Conservation (phyloP, 1,140 invertebrate genomes). For the Calosoma granatense region DNA sequence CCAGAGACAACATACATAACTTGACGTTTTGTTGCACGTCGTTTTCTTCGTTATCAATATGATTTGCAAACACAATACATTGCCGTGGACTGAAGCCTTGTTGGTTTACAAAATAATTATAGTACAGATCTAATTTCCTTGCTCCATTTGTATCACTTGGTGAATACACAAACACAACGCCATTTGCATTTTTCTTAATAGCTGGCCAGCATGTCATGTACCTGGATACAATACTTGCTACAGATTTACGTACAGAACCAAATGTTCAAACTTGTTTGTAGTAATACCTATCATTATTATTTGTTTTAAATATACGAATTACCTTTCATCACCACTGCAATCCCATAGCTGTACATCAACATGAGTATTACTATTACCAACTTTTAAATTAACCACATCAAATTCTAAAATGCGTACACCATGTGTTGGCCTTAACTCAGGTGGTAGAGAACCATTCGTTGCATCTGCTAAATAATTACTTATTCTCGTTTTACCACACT, state of each 20-base stretch:
- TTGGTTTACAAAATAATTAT: constrained; percentile 18
- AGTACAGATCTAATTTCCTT: constrained; percentile 17
- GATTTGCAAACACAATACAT: constrained; percentile 13
- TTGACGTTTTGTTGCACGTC: constrained; percentile 13
- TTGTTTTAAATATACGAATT: neutral
- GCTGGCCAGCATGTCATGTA: constrained; percentile 16
- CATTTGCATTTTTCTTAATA: constrained; percentile 14
- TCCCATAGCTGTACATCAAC: constrained; percentile 19
- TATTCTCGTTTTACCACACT: constrained; percentile 16
- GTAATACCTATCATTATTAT: constrained; percentile 8
- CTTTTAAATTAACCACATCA: constrained; percentile 13
- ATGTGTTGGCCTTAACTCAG: constrained; percentile 13
- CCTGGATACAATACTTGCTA: neutral
- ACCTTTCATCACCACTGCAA: constrained; percentile 16
- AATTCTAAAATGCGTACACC: constrained; percentile 16
- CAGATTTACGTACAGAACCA: too few relatives aligned
- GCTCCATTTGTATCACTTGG: constrained; percentile 13
- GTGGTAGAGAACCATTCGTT: constrained; percentile 10
- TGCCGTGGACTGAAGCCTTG: constrained; percentile 11
- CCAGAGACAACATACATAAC: constrained; percentile 14
- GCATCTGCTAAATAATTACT: constrained; percentile 16
- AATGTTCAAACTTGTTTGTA: neutral
- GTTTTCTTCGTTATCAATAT: neutral
- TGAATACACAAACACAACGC: constrained; percentile 16
- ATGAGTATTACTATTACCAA: constrained; percentile 2